phyloP scores from a whole-genome alignment of 2,888 invertebrate genomes.

The Lamellibrachia satsuma region DNA sequence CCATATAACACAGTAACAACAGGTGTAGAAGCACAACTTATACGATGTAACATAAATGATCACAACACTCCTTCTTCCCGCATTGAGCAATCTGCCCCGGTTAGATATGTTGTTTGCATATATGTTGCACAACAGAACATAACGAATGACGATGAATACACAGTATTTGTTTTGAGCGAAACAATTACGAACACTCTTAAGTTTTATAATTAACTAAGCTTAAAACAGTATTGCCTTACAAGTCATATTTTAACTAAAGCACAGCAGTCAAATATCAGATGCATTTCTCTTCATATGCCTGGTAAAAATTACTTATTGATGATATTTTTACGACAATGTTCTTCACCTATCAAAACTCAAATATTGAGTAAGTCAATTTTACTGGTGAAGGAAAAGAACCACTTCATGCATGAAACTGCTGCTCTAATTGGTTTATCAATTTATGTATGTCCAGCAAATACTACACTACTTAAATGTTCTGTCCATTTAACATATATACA shows the following conservation, averaged over 20 bases:
- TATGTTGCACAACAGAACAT: background rate
- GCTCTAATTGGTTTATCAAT: background rate
- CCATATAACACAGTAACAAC: background rate
- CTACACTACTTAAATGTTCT: background rate
- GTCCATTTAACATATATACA: background rate
- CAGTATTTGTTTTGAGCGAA: background rate
- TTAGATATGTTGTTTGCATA: background rate
- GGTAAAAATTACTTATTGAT: background rate
- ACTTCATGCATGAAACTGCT: background rate
- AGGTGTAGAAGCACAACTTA: background rate
- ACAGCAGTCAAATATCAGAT: background rate
- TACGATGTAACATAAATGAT: background rate
- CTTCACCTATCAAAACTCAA: background rate
- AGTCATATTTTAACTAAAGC: background rate
- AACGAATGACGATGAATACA: background rate
- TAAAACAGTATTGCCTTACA: background rate
- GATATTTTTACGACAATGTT: background rate
- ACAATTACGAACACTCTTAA: background rate
- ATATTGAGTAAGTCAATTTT: background rate
- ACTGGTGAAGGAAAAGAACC: background rate
- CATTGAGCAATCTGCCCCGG: background rate
- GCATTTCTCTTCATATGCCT: background rate
- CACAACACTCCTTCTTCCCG: background rate
- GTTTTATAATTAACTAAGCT: background rate
- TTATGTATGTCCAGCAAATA: background rate